Percentiles rank a stretch among this genome's conserved stretches.
Evolutionary conservation across 1,140 invertebrate genomes (phyloP).

Genomic region (Melitaea cinxia): DNA sequence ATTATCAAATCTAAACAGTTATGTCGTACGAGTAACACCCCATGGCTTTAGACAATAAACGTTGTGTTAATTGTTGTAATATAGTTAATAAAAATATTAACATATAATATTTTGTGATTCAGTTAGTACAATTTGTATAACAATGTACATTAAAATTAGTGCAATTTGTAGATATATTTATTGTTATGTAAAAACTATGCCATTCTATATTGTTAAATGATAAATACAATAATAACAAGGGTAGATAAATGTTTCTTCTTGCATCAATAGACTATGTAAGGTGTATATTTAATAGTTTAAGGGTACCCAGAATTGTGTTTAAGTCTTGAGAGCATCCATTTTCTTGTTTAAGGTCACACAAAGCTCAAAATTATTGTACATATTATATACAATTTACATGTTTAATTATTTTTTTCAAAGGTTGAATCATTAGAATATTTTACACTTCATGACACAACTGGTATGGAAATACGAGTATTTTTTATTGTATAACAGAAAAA

Average conservation of each 20-base stretch:
- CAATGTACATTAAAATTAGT: not conserved
- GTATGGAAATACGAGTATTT: no score
- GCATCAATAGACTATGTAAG: not conserved
- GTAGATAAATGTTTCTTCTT: not conserved
- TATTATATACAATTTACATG: no score
- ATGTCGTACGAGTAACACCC: constrained; percentile 9
- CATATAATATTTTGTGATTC: constrained; percentile 24
- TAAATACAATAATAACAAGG: not conserved
- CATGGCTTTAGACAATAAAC: constrained; percentile 29
- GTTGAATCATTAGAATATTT: no score
- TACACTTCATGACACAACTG: no score
- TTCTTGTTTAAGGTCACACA: no score
- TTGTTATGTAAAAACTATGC: constrained; percentile 3
- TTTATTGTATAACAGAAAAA: no score
- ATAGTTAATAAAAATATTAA: constrained; percentile 1
- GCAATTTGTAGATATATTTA: constrained; percentile 8
- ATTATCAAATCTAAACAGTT: constrained; percentile 8
- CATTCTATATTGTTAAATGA: not conserved
- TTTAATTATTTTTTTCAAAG: no score
- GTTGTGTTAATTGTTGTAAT: constrained; percentile 1
- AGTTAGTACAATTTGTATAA: constrained; percentile 26
- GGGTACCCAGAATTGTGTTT: no score
- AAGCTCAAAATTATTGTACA: no score
- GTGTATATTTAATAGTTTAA: no score
- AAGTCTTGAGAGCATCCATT: no score